phyloP scores from a whole-genome alignment of 1,140 invertebrate species.

The Archegozetes longisetosus region DNA sequence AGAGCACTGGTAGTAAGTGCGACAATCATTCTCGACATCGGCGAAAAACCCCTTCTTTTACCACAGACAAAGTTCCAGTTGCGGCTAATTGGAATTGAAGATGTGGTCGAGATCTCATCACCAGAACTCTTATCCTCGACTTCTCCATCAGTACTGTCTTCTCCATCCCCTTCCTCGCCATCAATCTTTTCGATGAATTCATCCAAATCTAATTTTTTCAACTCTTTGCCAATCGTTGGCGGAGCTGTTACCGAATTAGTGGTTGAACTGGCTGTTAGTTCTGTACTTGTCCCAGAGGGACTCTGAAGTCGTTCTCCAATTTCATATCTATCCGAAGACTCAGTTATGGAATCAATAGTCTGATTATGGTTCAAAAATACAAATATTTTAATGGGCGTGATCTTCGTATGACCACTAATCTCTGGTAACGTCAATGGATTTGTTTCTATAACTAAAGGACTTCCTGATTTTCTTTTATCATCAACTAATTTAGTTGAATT shows the following conservation, averaged over 20 bases:
- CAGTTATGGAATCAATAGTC: background rate
- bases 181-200: background rate
- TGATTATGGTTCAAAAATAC: background rate
- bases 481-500: background rate
- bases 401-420: background rate
- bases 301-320: no score
- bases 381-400: background rate
- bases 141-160: background rate
- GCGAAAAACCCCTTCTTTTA: background rate
- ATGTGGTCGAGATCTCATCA: no score
- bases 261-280: background rate
- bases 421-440: background rate
- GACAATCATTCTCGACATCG: background rate
- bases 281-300: no score
- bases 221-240: background rate
- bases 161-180: background rate
- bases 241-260: background rate
- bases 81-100: background rate
- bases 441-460: background rate
- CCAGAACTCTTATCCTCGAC: no score
- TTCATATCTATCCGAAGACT: no score
- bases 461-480: background rate
- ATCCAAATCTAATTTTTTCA: background rate
- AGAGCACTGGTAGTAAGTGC: background rate
- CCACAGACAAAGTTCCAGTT: background rate